These are phyloP conservation scores for Phoxinus phoxinus DNA, from an alignment of 2,113 vertebrate genomes.

Conservation along the genomic window DNA sequence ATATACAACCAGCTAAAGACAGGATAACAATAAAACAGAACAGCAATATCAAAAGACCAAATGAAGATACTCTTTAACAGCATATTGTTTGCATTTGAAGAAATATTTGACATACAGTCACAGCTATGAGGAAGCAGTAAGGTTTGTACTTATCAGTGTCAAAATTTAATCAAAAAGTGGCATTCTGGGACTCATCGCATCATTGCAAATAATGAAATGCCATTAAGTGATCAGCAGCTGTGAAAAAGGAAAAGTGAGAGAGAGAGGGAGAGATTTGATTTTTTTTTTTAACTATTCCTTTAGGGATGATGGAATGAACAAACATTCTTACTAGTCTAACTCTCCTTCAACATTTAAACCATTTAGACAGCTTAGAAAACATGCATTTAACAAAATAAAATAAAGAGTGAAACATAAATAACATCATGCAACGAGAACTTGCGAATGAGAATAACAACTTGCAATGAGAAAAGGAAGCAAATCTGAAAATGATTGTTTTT, in stretches of 20 bases:
- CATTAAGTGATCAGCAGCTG: conserved; percentile 49
- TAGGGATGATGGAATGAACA: conserved; percentile 21
- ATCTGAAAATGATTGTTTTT: background rate
- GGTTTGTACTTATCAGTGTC: conserved; percentile 3
- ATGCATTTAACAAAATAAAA: background rate
- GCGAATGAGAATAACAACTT: background rate
- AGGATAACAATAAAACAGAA: background rate
- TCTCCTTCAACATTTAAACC: background rate
- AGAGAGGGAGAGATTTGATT: background rate
- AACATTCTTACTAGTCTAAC: conserved; percentile 3
- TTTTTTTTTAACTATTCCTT: background rate
- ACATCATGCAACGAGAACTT: background rate
- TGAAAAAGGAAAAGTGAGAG: background rate
- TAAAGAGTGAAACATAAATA: background rate
- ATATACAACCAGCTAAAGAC: background rate
- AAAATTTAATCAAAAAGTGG: conserved; percentile 24
- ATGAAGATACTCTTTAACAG: background rate
- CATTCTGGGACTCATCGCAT: conserved; percentile 16
- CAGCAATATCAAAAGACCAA: background rate
- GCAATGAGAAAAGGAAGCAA: background rate
- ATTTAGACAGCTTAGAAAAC: conserved; percentile 2
- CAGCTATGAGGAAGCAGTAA: background rate
- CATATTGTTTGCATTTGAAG: background rate
- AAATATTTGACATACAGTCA: background rate
- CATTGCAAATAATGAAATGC: conserved; percentile 28